Evolutionary conservation across 2,888 invertebrate species (phyloP).

Genomic region (Xanthia icteritia): DNA sequence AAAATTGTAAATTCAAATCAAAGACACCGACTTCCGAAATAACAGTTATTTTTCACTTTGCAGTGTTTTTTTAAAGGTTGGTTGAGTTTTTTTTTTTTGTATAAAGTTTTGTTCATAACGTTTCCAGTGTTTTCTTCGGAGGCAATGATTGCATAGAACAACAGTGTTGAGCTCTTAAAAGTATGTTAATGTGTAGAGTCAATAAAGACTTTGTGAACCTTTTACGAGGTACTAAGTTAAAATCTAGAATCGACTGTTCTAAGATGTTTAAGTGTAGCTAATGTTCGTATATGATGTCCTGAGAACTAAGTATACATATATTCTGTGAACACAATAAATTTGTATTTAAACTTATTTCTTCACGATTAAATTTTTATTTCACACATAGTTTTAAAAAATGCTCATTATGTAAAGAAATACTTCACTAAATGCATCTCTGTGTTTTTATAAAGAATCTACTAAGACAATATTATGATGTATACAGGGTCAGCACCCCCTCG

Average conservation of each 20-base stretch:
- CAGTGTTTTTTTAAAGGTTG: too few species aligned
- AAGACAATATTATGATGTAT: conserved; percentile 85
- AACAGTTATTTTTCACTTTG: too few species aligned
- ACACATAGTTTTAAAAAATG: neutral
- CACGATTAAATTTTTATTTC: neutral
- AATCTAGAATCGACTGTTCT: neutral
- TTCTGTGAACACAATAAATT: neutral
- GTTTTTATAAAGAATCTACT: conserved; percentile 72
- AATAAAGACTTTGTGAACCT: neutral
- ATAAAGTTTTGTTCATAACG: neutral
- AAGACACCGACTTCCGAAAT: too few species aligned
- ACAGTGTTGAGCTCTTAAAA: neutral
- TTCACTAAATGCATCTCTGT: conserved; percentile 73
- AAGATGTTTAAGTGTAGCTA: neutral
- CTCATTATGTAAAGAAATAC: neutral
- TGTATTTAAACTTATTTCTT: neutral
- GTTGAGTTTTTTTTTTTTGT: too few species aligned
- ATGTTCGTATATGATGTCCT: neutral
- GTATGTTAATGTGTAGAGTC: neutral
- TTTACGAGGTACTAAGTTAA: neutral
- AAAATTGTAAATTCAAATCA: too few species aligned
- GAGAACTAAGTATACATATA: too few species aligned
- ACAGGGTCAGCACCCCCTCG: conserved; percentile 76
- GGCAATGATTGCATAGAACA: neutral
- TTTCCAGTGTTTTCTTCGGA: neutral